A percentile compares a stretch with the other conserved stretches of the same genome.
phyloP scores from a whole-genome alignment of 2,797 vertebrate genomes.

The Gambelia wislizenii region DNA sequence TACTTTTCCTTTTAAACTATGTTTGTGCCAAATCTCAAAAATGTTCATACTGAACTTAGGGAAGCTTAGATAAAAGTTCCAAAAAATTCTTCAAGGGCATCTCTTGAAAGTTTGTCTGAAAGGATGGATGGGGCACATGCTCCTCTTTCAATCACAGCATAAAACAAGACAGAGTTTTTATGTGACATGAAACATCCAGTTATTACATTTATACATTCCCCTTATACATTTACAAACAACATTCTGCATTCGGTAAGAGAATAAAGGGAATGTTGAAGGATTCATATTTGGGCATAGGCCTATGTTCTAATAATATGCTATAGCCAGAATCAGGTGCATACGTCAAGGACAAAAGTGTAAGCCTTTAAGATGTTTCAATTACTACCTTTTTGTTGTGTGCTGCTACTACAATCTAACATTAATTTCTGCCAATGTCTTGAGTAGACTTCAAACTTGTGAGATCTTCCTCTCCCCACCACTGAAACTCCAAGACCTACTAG shows the following conservation, averaged over 20 bases:
- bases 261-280: neutral
- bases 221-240: neutral
- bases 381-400: neutral
- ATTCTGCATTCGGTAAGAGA: neutral
- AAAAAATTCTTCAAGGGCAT: no score
- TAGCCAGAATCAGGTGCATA: neutral
- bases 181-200: neutral
- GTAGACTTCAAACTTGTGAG: neutral
- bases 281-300: neutral
- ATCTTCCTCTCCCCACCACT: neutral
- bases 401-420: neutral
- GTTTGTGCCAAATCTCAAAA: neutral
- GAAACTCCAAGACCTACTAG: neutral
- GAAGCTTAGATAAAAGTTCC: no score
- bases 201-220: neutral
- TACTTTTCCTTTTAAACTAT: neutral
- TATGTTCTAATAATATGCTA: neutral
- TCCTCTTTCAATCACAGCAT: neutral
- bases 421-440: neutral
- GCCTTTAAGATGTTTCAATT: neutral
- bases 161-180: neutral
- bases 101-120: neutral
- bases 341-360: neutral
- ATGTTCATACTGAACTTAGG: neutral
- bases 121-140: no score